Conservation (phyloP, 2,888 invertebrate genomes). For the Lasioglossum pauxillum region DNA sequence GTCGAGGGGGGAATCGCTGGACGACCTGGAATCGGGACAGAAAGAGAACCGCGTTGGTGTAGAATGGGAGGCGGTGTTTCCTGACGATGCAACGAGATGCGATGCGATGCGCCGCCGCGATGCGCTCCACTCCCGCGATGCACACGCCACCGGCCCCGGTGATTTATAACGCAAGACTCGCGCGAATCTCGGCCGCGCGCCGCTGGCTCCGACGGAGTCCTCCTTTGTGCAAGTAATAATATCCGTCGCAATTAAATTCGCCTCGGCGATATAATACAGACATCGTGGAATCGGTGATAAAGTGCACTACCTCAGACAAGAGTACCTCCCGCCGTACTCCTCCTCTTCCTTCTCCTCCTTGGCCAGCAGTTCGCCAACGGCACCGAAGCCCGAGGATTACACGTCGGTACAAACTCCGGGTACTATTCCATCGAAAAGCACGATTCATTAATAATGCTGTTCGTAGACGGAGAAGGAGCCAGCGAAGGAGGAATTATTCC, state of each 20-base stretch:
- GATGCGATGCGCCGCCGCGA: neutral
- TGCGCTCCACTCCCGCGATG: neutral
- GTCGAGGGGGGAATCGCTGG: neutral
- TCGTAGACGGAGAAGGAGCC: neutral
- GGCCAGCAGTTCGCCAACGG: neutral
- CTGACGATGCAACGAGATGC: neutral
- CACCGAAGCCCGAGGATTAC: conserved; percentile 51
- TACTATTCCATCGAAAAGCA: conserved; percentile 51
- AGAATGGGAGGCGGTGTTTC: neutral
- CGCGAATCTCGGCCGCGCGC: conserved; percentile 38
- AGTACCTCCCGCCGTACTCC: neutral
- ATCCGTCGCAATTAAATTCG: conserved; percentile 57
- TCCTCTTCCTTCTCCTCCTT: neutral
- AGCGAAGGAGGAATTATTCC: conserved; percentile 56
- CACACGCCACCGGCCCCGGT: neutral
- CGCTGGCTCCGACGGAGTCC: conserved; percentile 9
- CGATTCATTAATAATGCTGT: conserved; percentile 64
- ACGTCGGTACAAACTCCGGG: conserved; percentile 39
- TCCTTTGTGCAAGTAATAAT: conserved; percentile 53
- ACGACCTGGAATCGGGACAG: neutral
- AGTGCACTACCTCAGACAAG: conserved; percentile 31
- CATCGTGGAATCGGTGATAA: conserved; percentile 48
- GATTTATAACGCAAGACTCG: conserved; percentile 43
- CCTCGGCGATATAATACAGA: conserved; percentile 46
- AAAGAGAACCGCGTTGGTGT: neutral